Base-by-base conservation (phyloP, 2,888 invertebrate genomes). In the Tipula unca region DNA sequence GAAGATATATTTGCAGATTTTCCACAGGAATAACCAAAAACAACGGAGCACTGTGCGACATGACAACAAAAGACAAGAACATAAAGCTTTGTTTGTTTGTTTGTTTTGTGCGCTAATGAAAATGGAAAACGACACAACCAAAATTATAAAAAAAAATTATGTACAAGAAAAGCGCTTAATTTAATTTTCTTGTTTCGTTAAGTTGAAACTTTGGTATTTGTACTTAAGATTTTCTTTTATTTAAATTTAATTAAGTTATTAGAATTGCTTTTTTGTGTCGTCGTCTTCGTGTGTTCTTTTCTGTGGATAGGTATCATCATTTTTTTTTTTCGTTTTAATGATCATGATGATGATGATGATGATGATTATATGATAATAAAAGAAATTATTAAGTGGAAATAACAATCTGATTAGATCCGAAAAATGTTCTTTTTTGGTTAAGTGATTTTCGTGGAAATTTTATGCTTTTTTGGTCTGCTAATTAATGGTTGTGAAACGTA, bases 111-210 rank as follows among this genome's bases (percentile, higher is more conserved):
- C 48, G 48, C 48, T 69, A 69, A 69, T 69, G 69, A 69, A 69
- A 69, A 69, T 69, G 8, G 25, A 69, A n/a, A 69, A 69, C 69
- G 69, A 69, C 69, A 69, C 14, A 69, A 48, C 48, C 48, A n/a
- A 48, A 39, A 39, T 1, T 10, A 39, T 5, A 36, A n/a, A 42
- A 42, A 17, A 69, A 69, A 69, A 20, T 25, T 20, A 25, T 69
- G 69, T 69, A 69, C 69, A 20, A 69, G 69, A 69, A 69, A 69
- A 69, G 69, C 69, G 69, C 69, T 69, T 69, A 69, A 69, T 69
- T 69, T 69, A 69, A 69, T 69, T 69, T 69, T 69, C 69, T 69
- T 69, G 25, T 69, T 69, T 69, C 69, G 69, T 69, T 69, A 69
- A 69, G 69, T 69, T 25, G 69, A 69, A 69, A 69, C 69, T 69